These are phyloP conservation scores for Eupristina koningsbergeri DNA, from an alignment of 1,140 invertebrate genomes.

Conservation along the genomic window DNA sequence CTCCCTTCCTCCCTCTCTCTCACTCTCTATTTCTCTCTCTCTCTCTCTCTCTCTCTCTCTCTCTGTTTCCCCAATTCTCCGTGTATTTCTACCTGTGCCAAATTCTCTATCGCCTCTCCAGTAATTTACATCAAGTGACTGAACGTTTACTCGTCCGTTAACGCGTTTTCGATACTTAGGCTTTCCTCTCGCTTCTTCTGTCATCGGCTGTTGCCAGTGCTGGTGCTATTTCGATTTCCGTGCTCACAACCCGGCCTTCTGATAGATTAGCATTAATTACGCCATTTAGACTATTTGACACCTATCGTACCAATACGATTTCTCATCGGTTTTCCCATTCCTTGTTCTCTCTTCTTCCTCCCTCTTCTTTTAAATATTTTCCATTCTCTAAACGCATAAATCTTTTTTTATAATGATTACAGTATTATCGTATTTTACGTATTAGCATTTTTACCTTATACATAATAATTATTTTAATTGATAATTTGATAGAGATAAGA, in stretches of 20 bases:
- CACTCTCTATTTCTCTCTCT: background rate
- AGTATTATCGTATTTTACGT: no score
- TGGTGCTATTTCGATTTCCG: slow-evolving; percentile 26
- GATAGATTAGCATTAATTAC: slow-evolving; percentile 57
- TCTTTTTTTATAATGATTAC: no score
- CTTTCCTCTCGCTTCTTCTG: slow-evolving; percentile 30
- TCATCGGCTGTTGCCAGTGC: slow-evolving; percentile 31
- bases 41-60: slow-evolving; percentile 46
- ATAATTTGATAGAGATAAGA: no score
- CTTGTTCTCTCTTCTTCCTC: slow-evolving; percentile 19
- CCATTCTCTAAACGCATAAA: no score
- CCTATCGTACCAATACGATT: slow-evolving; percentile 45
- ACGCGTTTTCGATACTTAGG: slow-evolving; percentile 55
- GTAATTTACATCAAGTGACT: slow-evolving; percentile 49
- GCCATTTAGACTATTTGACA: slow-evolving; percentile 55
- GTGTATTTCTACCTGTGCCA: background rate
- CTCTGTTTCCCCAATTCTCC: slow-evolving; percentile 53
- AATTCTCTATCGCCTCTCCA: background rate
- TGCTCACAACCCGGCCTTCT: background rate
- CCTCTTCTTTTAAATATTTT: no score
- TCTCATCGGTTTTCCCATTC: background rate
- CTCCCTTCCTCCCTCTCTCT: background rate
- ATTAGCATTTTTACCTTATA: no score
- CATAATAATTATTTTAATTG: no score
- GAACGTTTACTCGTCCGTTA: slow-evolving; percentile 56